These are phyloP conservation scores for Zosterops japonicus DNA, from an alignment of 2,113 vertebrate species.

Conservation along the genomic window DNA sequence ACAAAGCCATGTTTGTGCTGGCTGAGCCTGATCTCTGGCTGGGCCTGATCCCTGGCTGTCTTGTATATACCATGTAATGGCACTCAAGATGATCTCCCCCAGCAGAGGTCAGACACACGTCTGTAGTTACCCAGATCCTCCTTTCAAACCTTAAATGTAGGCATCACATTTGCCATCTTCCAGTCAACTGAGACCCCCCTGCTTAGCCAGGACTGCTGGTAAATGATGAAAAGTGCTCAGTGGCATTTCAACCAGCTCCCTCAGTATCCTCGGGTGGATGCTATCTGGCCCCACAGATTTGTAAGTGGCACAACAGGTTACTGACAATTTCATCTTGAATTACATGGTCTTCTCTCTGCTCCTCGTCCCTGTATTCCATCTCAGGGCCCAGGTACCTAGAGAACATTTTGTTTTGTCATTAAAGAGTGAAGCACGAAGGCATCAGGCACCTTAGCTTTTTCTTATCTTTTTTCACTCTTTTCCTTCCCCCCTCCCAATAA, in stretches of 20 bases:
- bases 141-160: background rate
- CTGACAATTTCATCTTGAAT: background rate
- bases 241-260: background rate
- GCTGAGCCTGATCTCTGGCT: background rate
- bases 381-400: background rate
- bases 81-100: background rate
- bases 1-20: background rate
- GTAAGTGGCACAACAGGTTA: background rate
- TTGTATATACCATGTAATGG: background rate
- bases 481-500: background rate
- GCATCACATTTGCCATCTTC: background rate
- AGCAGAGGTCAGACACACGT: background rate
- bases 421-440: background rate
- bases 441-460: background rate
- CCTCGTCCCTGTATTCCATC: background rate
- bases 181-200: too few relatives aligned
- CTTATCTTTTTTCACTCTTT: background rate
- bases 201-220: background rate
- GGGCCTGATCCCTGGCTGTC: background rate
- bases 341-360: background rate
- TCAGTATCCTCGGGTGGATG: background rate
- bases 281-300: too few relatives aligned
- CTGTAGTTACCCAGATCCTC: background rate
- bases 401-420: background rate
- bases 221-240: background rate